Base-by-base conservation (phyloP, 1,140 invertebrate species). In the Drosophila subobscura region DNA sequence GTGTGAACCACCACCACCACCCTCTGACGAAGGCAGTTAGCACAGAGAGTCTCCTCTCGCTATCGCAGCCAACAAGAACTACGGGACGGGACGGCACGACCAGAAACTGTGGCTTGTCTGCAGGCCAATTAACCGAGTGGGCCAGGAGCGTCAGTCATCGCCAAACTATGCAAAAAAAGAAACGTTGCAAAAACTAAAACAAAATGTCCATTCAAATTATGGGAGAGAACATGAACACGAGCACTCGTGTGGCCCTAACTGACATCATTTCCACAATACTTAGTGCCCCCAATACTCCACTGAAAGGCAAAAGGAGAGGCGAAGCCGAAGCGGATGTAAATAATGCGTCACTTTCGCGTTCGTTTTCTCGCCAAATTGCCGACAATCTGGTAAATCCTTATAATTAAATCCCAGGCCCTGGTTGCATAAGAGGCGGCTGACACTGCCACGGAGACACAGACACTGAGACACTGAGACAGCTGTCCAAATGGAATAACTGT, bases 371-470 rank as follows among this genome's bases (percentile, higher is more conserved):
- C 66, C 29, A 70, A 70, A 70, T 68, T 68, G 66, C 64, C 66
- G 47, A 70, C 66, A 70, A 70, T 70, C 66, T n/a, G 66, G 64
- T 52, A 74, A 86, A 86, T 86, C 80, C 80, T 85, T 85, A 86
- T 86, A 83, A 86, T 85, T 85, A 85, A 72, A 74, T 54, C 58
- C 27, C 70, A 56, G 68, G 25, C 68, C 52, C 68, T 12, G 70
- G 71, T 74, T 74, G 71, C 71, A 73, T 74, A 70, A 70, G 42
- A 12, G 33, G 10, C 33, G 33, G 3, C 33, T 37, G 33, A 37
- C 33, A 37, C 33, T 37, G 33, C 33, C 20, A 54, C 37, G 41
- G 29, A 6, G 37, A n/a, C 16, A 20, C 29, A 6, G 37, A n/a
- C 16, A 20, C 29, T 42, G 33, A 55, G 52, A 5, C n/a, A 40